Conservation (phyloP, 2,797 vertebrate species). For the Sebastes goodei region DNA sequence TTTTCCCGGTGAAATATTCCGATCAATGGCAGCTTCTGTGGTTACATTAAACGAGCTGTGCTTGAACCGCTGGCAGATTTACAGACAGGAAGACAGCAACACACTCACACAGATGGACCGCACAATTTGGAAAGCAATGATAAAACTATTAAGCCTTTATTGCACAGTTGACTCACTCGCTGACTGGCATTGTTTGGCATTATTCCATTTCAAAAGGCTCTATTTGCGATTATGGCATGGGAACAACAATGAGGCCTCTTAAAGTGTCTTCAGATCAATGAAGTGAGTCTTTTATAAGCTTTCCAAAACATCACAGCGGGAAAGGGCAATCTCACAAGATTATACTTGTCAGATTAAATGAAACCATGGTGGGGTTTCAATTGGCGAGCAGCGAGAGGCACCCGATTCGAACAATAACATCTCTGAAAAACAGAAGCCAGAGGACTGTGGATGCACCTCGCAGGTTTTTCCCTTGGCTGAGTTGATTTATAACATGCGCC, state of each 20-base stretch:
- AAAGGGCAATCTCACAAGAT: slow-evolving; percentile 65
- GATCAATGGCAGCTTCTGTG: neutral
- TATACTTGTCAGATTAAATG: slow-evolving; percentile 69
- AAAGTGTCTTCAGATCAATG: slow-evolving; percentile 67
- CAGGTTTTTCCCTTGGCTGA: neutral
- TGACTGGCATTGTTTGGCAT: slow-evolving; percentile 56
- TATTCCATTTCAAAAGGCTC: slow-evolving; percentile 51
- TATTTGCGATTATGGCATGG: slow-evolving; percentile 52
- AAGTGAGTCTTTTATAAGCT: slow-evolving; percentile 62
- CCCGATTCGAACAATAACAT: slow-evolving; percentile 20
- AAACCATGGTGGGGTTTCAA: slow-evolving; percentile 43
- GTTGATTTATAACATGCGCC: slow-evolving; percentile 16
- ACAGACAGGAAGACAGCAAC: neutral
- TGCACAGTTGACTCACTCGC: slow-evolving; percentile 17
- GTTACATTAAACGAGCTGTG: neutral
- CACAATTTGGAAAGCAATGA: slow-evolving; percentile 21
- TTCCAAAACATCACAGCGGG: slow-evolving; percentile 58
- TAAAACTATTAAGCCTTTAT: slow-evolving; percentile 56
- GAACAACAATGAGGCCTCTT: slow-evolving; percentile 47
- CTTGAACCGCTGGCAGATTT: slow-evolving; percentile 32
- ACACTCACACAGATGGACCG: slow-evolving; percentile 6
- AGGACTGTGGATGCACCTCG: neutral
- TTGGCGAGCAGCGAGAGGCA: slow-evolving; percentile 24
- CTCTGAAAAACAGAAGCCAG: neutral
- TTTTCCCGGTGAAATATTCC: neutral